Evolutionary conservation across 2,888 invertebrate genomes (phyloP), one percentile per base, ranked within the genome.

Genomic region (Tridacna gigas): DNA sequence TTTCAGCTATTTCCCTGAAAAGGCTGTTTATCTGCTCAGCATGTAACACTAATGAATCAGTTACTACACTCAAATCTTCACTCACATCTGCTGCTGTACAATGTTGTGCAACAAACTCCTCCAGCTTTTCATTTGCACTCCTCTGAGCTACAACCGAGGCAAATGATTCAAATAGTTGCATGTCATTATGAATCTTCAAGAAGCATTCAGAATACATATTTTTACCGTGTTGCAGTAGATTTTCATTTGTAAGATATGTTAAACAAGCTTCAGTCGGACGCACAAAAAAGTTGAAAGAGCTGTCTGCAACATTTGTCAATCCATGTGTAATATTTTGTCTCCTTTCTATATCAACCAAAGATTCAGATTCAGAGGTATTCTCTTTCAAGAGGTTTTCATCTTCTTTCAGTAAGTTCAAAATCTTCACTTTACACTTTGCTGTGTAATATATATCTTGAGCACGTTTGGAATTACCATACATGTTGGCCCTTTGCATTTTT

Each of bases 301-400:
- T 48, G 48, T 80, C 80, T 18, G 66, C 67, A 13, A 79, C 65
- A 65, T 79, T 74, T 56, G 63, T 80, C 18, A 80, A 60, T 18
- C 80, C 71, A 18, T 74, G 26, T 26, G 0, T 18, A 7, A 22
- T 20, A 13, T 48, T n/a, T 28, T 78, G 77, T 63, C 56, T 74
- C 18, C 45, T 26, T 56, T 74, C 78, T 48, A 45, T 80, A 51
- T 84, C 83, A 28, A 78, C 22, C 28, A 84, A 75, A 56, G 80
- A 80, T 22, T 80, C 69, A 22, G 74, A 67, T 22, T 80, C 75
- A 60, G 18, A 9, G 20, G 75, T 69, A 20, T 25, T 75, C 22
- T 20, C 37, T 47, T 75, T 76, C 12, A 76, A 61, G 56, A 37
- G 76, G 3, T 80, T 12, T 26, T 80, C 80, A 25, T 80, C 76